Evolutionary conservation across 1,140 invertebrate genomes (phyloP).

Genomic region (Lithobius niger): DNA sequence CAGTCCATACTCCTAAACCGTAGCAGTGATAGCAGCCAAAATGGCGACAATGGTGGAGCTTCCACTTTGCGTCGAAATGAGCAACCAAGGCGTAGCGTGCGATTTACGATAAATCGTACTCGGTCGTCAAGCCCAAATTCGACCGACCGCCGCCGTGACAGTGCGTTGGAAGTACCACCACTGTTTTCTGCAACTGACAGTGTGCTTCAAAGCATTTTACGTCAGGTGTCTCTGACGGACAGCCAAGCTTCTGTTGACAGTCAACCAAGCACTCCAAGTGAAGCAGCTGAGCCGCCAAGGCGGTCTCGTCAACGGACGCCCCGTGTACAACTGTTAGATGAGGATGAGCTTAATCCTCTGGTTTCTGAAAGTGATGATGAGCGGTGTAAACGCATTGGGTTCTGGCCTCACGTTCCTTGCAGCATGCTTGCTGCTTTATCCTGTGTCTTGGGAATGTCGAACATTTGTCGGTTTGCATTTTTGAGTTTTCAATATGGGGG

Average conservation of each 20-base stretch:
- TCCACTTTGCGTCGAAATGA: background rate
- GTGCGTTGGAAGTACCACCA: background rate
- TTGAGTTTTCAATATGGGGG: constrained; percentile 75
- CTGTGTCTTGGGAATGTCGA: constrained; percentile 72
- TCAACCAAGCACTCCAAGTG: background rate
- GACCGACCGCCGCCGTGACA: background rate
- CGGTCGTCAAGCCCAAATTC: background rate
- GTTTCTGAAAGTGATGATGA: constrained; percentile 12
- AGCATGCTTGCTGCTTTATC: constrained; percentile 64
- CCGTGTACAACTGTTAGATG: background rate
- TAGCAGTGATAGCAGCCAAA: background rate
- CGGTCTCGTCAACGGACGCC: background rate
- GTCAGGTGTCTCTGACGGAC: background rate
- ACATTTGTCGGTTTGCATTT: constrained; percentile 74
- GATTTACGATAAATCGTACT: background rate
- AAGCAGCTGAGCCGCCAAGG: background rate
- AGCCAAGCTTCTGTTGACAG: background rate
- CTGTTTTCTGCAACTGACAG: background rate
- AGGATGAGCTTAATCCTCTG: background rate
- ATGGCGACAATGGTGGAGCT: background rate
- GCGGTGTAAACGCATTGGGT: constrained; percentile 23
- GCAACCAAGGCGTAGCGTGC: background rate
- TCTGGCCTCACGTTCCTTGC: constrained; percentile 66
- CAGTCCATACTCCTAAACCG: background rate
- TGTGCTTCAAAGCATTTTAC: background rate